Percentiles rank a stretch among this genome's conserved stretches.
Conservation (phyloP, 2,888 invertebrate genomes). For the Drosophila ezoana region DNA sequence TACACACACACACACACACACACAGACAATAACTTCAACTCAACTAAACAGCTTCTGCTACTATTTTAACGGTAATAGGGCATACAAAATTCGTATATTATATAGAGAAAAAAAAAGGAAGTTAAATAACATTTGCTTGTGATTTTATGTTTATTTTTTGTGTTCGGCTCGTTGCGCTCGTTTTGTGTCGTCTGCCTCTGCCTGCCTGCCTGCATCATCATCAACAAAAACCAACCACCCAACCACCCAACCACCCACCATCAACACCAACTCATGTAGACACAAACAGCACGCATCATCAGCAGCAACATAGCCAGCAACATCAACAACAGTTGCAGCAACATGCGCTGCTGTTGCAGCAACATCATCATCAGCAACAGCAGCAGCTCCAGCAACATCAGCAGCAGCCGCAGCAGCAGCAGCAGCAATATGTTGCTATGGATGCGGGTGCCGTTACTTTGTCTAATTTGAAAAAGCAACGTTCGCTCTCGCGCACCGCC, state of each 20-base stretch:
- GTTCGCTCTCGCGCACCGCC: constrained; percentile 90
- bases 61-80: constrained; percentile 27
- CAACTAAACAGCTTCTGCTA: constrained; percentile 4
- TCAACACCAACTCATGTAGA: constrained; percentile 60
- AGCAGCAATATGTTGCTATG: constrained; percentile 72
- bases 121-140: constrained; percentile 78
- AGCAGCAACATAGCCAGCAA: constrained; percentile 58
- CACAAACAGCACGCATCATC: constrained; percentile 76
- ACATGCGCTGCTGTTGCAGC: constrained; percentile 63
- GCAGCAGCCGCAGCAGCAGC: constrained; percentile 56
- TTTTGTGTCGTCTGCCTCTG: constrained; percentile 73
- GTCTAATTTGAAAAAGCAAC: constrained; percentile 96
- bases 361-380: constrained; percentile 54
- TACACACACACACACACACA: background rate
- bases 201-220: constrained; percentile 49
- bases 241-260: constrained; percentile 30
- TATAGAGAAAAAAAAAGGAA: constrained; percentile 22
- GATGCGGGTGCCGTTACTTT: constrained; percentile 87
- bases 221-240: constrained; percentile 32
- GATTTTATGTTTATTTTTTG: constrained; percentile 60
- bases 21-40: background rate
- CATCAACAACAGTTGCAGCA: constrained; percentile 58
- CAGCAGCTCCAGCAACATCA: constrained; percentile 59
- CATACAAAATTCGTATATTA: constrained; percentile 23
- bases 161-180: constrained; percentile 67